A percentile compares a stretch with the other conserved stretches of the same genome.
Evolutionary conservation across 2,888 invertebrate species (phyloP).

Genomic region (Leucophenga maculata): DNA sequence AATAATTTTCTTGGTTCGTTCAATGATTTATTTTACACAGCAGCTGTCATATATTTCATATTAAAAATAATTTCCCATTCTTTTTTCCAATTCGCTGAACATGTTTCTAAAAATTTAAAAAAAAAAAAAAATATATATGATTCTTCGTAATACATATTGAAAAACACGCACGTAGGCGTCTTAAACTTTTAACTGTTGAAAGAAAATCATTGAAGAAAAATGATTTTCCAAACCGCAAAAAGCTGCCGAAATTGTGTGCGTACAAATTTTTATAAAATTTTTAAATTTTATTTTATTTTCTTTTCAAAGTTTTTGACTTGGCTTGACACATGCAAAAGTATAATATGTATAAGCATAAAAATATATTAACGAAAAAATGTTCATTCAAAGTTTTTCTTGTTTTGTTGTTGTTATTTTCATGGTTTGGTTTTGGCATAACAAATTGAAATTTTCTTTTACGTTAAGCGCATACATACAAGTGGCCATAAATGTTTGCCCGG

Average conservation of each 20-base stretch:
- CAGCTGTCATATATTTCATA: not conserved
- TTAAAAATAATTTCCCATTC: not conserved
- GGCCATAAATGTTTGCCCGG: not conserved
- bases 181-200: not conserved
- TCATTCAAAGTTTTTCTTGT: not conserved
- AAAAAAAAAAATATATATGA: not conserved
- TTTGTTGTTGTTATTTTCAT: not conserved
- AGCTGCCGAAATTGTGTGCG: too few species aligned
- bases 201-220: too few species aligned
- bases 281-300: not conserved
- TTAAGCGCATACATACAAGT: not conserved
- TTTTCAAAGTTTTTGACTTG: not conserved
- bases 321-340: too few species aligned
- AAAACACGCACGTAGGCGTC: not conserved
- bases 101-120: constrained; percentile 6
- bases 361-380: not conserved
- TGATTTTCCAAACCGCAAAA: too few species aligned
- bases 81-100: not conserved
- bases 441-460: not conserved
- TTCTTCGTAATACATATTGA: not conserved
- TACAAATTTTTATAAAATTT: not conserved
- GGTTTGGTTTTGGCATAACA: not conserved
- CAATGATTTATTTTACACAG: not conserved
- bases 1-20: not conserved
- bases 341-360: not conserved